Evolutionary conservation across 2,113 vertebrate species (phyloP).

Genomic region (Callipepla squamata): DNA sequence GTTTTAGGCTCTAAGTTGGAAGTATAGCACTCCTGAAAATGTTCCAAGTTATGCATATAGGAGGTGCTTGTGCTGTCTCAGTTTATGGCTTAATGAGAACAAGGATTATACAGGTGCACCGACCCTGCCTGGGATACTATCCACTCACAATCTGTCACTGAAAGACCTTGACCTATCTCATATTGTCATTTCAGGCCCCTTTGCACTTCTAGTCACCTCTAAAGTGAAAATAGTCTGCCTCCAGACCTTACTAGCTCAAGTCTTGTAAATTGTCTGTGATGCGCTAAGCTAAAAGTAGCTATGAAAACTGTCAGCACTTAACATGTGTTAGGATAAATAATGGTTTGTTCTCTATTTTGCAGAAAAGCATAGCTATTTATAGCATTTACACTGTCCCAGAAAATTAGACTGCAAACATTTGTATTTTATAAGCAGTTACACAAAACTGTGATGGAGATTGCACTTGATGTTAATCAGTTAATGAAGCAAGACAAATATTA

Average conservation of each 20-base stretch:
- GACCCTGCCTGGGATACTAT: neutral
- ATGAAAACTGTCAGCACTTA: neutral
- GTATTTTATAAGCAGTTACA: conserved; percentile 17
- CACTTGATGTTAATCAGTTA: neutral
- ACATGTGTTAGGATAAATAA: neutral
- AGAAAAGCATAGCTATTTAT: neutral
- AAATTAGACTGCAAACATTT: conserved; percentile 28
- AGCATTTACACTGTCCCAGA: neutral
- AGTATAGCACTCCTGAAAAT: neutral
- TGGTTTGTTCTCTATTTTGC: neutral
- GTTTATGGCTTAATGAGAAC: neutral
- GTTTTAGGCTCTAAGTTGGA: neutral
- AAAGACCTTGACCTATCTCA: neutral
- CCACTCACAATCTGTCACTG: neutral
- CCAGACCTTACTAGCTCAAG: neutral
- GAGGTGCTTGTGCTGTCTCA: neutral
- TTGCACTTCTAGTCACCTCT: neutral
- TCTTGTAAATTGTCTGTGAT: neutral
- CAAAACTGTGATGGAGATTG: neutral
- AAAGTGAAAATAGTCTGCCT: neutral
- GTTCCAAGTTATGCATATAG: accelerated
- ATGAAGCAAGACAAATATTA: neutral
- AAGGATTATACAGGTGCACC: neutral
- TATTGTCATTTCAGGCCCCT: neutral
- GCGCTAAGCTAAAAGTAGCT: neutral